These are phyloP conservation scores for Polyodon spathula DNA, from an alignment of 2,113 vertebrate genomes.

Conservation along the genomic window DNA sequence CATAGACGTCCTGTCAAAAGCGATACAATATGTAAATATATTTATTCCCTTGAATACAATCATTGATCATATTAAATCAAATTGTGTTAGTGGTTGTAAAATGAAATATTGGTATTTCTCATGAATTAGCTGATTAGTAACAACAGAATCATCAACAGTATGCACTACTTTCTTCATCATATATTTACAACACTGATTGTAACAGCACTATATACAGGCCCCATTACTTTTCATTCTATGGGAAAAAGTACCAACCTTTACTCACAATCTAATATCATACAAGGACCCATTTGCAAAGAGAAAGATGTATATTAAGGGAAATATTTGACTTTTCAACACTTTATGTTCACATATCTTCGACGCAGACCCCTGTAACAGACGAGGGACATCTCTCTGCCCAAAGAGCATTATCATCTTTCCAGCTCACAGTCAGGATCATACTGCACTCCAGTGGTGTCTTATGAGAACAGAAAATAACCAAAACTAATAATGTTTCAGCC, in stretches of 20 bases:
- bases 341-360: constrained; percentile 37
- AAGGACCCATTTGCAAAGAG: constrained; percentile 56
- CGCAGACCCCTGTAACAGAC: constrained; percentile 42
- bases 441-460: constrained; percentile 69
- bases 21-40: no score
- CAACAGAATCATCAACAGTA: no score
- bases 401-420: constrained; percentile 22
- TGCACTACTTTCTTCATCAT: constrained; percentile 16
- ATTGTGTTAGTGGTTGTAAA: no score
- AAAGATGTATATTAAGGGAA: constrained; percentile 62
- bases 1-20: no score
- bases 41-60: no score
- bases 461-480: constrained; percentile 28
- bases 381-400: constrained; percentile 37
- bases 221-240: constrained; percentile 33
- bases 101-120: no score
- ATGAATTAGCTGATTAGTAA: no score
- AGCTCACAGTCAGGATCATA: constrained; percentile 59
- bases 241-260: constrained; percentile 29
- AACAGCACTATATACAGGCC: constrained; percentile 30
- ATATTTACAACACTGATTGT: constrained; percentile 32
- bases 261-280: constrained; percentile 49
- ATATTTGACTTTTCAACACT: constrained; percentile 61
- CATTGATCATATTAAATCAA: no score
- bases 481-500: no score